Percentiles rank a stretch among this genome's conserved stretches.
phyloP scores from a whole-genome alignment of 2,113 vertebrate genomes.

The Heteronetta atricapilla region DNA sequence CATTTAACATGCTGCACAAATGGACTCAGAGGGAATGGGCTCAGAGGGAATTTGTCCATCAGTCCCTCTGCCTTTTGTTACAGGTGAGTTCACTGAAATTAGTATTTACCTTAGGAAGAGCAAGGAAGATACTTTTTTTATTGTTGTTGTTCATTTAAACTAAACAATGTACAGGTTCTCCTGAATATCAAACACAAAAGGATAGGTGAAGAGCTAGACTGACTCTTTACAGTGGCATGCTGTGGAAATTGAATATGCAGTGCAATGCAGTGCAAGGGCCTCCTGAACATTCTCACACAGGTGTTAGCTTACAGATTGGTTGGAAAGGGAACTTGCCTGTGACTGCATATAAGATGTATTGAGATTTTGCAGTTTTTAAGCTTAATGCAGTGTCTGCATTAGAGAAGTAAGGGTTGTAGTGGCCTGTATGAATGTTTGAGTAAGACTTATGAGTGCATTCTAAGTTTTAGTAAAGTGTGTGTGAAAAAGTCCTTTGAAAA shows the following conservation, averaged over 20 bases:
- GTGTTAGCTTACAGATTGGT: neutral
- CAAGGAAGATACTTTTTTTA: neutral
- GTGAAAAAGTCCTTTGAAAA: neutral
- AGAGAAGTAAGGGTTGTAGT: neutral
- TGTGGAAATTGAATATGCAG: neutral
- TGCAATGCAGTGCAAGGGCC: neutral
- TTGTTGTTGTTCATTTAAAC: neutral
- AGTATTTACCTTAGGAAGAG: neutral
- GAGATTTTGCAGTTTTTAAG: neutral
- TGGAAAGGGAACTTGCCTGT: neutral
- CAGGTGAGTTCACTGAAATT: neutral
- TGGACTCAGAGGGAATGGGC: neutral
- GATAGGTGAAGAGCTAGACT: neutral
- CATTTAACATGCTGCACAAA: neutral
- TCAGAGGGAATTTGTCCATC: neutral
- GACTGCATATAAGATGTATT: fast-evolving
- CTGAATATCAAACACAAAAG: neutral
- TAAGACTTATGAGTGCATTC: neutral
- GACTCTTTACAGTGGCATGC: neutral
- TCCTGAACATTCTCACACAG: neutral
- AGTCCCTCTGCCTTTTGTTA: neutral
- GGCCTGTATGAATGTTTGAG: neutral
- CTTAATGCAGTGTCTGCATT: neutral
- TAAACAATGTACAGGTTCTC: neutral
- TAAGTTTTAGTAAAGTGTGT: neutral